Percentiles rank a stretch among this genome's conserved stretches.
Evolutionary conservation across 2,797 vertebrate genomes (phyloP).

Genomic region (Takifugu ocellatus): DNA sequence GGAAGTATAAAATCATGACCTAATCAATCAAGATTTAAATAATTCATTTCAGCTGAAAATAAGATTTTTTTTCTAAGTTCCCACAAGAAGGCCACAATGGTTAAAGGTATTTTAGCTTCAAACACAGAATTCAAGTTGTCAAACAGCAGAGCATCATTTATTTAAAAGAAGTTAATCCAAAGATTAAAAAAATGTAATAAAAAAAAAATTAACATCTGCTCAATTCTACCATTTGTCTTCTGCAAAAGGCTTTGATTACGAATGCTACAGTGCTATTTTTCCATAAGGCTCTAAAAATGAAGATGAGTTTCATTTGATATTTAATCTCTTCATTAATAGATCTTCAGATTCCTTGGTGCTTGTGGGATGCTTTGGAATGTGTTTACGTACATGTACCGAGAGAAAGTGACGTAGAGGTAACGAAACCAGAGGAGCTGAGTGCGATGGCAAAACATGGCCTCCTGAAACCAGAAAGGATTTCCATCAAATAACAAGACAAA

Average conservation of each 20-base stretch:
- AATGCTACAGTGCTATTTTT: background rate
- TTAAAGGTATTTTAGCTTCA: no score
- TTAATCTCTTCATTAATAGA: constrained; percentile 55
- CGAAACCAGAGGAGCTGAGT: constrained; percentile 95
- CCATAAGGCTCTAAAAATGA: background rate
- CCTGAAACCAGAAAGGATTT: constrained; percentile 66
- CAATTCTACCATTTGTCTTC: no score
- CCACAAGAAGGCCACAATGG: no score
- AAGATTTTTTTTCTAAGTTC: no score
- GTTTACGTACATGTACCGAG: constrained; percentile 92
- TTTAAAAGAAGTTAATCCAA: background rate
- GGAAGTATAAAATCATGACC: background rate
- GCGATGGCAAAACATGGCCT: constrained; percentile 87
- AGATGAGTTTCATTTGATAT: background rate
- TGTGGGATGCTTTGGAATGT: constrained; percentile 79
- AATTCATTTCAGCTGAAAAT: no score
- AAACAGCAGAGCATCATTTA: background rate
- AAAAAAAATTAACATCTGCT: no score
- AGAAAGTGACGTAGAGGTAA: constrained; percentile 82
- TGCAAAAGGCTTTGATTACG: no score
- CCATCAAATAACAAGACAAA: background rate
- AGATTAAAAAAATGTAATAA: background rate
- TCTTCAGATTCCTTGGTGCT: constrained; percentile 66
- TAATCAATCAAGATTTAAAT: no score
- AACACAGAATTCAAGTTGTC: no score